Base-by-base conservation (phyloP, 1,140 invertebrate genomes). In the Diuraphis noxia region DNA sequence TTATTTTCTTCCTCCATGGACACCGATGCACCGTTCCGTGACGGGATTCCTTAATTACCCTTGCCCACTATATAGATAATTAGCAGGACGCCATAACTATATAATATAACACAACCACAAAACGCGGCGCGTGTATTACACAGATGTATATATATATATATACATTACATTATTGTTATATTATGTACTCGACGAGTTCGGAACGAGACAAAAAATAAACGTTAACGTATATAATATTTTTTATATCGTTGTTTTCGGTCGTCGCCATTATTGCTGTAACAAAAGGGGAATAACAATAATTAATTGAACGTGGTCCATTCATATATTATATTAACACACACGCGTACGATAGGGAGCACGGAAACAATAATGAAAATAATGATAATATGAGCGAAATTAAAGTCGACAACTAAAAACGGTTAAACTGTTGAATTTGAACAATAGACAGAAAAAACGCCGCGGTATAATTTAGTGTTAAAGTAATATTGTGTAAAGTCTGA, bases 1-100 rank as follows among this genome's bases (percentile, higher is more conserved):
- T 91, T 91, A 49, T 91, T 90, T 90, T 90, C 88, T 79, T 90
- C 88, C 52, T 90, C 88, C 88, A 81, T 90, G 88, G 88, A 90
- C 88, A 90, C 88, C n/a, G 72, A 38, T n/a, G 8, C 89, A 23
- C 34, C 46, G 89, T 91, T 91, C 89, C 89, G 77, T 91, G 89
- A 91, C 89, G 77, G 25, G 89, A 82, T 91, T 81, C 89, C 89
- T 82, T 91, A 91, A 91, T 91, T 91, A 82, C 89, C 89, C 89
- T 81, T 52, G 89, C 63, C 77, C 89, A n/a, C 34, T 36, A 36
- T 36, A 36, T 10, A 52, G 13, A 79, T 89, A 91, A 91, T 91
- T 91, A 91, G 34, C 77, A 43, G 89, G 77, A 91, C 89, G 89
- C 89, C 89, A 91, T 91, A 82, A 52, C 40, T 30, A 49, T 40